These are phyloP conservation scores for Eubasilissa regina DNA, from an alignment of 1,140 invertebrate species.

Conservation along the genomic window DNA sequence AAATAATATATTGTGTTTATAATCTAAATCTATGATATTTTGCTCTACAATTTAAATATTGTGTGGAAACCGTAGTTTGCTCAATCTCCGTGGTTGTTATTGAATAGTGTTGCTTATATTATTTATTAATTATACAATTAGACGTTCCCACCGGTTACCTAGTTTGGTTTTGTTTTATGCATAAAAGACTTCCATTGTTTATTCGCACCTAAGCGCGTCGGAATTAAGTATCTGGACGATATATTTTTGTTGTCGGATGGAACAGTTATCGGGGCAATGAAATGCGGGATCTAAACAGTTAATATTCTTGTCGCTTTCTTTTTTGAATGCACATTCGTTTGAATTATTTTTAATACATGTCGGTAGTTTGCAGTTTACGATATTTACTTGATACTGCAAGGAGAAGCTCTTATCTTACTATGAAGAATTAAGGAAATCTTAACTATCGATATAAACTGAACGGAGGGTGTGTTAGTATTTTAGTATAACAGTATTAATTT, in stretches of 20 bases:
- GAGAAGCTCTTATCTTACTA: no score
- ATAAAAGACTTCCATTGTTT: conserved; percentile 46
- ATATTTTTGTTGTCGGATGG: neutral
- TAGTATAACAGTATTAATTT: no score
- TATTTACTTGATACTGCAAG: no score
- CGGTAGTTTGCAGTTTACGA: no score
- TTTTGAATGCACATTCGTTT: no score
- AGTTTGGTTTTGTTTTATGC: conserved; percentile 46
- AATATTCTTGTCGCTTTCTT: neutral
- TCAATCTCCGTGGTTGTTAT: conserved; percentile 48
- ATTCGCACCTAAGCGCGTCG: conserved; percentile 16
- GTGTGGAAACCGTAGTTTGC: conserved; percentile 30
- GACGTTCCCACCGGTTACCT: conserved; percentile 47
- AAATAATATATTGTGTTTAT: no score
- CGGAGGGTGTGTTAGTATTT: no score
- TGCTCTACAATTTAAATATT: no score
- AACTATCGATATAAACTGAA: no score
- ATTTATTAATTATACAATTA: conserved; percentile 56
- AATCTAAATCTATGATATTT: no score
- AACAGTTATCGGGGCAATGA: neutral
- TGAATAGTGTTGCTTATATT: conserved; percentile 48
- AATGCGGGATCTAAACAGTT: neutral
- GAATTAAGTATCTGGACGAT: conserved; percentile 7
- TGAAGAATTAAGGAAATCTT: no score
- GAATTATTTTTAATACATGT: no score